Base-by-base conservation (phyloP, 1,140 invertebrate genomes). In the Sycophaga agraensis region DNA sequence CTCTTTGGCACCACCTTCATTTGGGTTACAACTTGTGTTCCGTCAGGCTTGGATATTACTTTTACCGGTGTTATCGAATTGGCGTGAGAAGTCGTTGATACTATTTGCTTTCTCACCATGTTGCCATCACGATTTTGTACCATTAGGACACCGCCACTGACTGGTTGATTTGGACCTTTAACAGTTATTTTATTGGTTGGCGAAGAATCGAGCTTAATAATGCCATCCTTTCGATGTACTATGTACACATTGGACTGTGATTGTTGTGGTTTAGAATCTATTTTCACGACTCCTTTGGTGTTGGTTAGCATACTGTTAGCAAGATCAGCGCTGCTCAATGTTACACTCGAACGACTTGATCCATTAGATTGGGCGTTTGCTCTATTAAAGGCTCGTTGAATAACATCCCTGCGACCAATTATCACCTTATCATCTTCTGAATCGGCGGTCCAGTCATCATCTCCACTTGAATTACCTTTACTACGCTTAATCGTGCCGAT, bases 151-250 rank as follows among this genome's bases (percentile, higher is more conserved):
- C 72, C 67, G 26, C 72, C 68, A 1, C 26, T 21, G 0, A 70
- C 63, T 0, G 70, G 57, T 0, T 73, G 69, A 0, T 71, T 68
- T 21, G 26, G 51, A 1, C 73, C 68, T 61, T 79, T 80, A 0
- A 76, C 66, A 0, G 68, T 80, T n/a, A 86, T 67, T 70, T 86
- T 86, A 11, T 84, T 84, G 17, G 75, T 73, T 4, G 75, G 73
- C 0, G 85, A 83, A 0, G 87, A 86, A 68, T 87, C 85, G 16
- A 87, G 76, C 70, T 87, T 87, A 71, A 87, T 86, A 39, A 87
- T 87, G 16, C 85, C 88, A 34, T 88, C 87, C 65, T 88, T 89
- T 69, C 87, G 86, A 1, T 88, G 89, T 86, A 91, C 89, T 19
- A 90, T 87, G 67, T 89, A 89, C 17, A 91, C 86, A 9, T 58